phyloP scores from a whole-genome alignment of 2,888 invertebrate genomes.

The Physocephala rufipes region DNA sequence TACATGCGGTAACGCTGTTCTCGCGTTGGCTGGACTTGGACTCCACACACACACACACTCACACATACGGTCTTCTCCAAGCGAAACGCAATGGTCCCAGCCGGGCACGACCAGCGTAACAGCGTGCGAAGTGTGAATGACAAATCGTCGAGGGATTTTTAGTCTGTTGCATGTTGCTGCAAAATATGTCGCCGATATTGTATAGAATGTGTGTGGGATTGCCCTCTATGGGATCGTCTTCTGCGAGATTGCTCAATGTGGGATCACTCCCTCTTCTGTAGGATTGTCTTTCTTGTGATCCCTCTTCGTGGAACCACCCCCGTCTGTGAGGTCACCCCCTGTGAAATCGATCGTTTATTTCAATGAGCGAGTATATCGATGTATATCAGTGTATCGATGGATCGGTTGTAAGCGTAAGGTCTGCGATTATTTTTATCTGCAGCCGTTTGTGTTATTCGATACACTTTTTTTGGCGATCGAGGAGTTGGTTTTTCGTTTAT shows the following conservation, averaged over 20 bases:
- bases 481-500: neutral
- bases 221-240: neutral
- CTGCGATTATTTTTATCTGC: conserved; percentile 21
- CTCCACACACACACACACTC: neutral
- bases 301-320: neutral
- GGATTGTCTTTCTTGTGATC: neutral
- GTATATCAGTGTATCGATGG: conserved; percentile 11
- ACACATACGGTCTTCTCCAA: conserved; percentile 1
- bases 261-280: neutral
- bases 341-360: too few species aligned
- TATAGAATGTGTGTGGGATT: neutral
- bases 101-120: neutral
- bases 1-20: too few species aligned
- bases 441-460: neutral
- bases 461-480: conserved; percentile 12
- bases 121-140: conserved; percentile 22
- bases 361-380: too few species aligned
- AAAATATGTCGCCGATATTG: neutral
- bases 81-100: neutral
- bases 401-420: neutral
- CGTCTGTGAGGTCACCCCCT: too few species aligned
- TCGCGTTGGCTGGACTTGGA: too few species aligned
- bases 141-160: conserved; percentile 9
- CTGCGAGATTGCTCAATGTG: neutral
- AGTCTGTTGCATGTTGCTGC: neutral